Evolutionary conservation across 2,797 vertebrate genomes (phyloP), one percentile per base, ranked within the genome.

Genomic region (Spondyliosoma cantharus): DNA sequence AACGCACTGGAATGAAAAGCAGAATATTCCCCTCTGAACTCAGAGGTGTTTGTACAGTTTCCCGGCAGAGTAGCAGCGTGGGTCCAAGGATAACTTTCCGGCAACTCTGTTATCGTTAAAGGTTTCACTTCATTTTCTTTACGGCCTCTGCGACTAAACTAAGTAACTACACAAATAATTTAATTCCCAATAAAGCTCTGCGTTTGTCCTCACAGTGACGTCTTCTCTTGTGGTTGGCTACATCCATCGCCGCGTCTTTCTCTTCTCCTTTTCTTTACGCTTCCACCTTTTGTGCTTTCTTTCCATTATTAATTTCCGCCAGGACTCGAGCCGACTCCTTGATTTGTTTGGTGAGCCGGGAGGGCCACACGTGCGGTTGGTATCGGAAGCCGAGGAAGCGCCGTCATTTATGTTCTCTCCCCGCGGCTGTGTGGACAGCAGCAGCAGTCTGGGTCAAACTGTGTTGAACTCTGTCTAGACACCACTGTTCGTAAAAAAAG

Each of bases 401-500:
- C 24, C 52, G n/a, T 25, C 16, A 52, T 74, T 64, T 24, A 37
- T 46, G 16, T 52, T 61, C n/a, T 65, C 48, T 70, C 73, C 42
- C 79, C 60, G 7, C 25, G 80, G 69, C 75, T 82, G 59, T 65
- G 59, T 76, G 54, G 75, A 74, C 69, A 75, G n/a, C 68, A 71
- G 70, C 69, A 73, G n/a, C 68, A 71, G 70, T 67, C 46, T 74
- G 29, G 59, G 58, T 82, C 60, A 45, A n/a, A 53, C 56, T 25
- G 46, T 72, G 13, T 24, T 65, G 57, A 82, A 37, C 32, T 72
- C 43, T 12, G 86, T 91, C 87, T 88, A 88, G 87, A 90, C 86
- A 68, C 27, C 54, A 76, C 22, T 56, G 48, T 74, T 76, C 59
- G 78, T 62, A 42, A 82, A 82, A 63, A 83, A 78, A 42, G 69